Conservation (phyloP, 2,797 vertebrate genomes). For the Rallus crepitans region DNA sequence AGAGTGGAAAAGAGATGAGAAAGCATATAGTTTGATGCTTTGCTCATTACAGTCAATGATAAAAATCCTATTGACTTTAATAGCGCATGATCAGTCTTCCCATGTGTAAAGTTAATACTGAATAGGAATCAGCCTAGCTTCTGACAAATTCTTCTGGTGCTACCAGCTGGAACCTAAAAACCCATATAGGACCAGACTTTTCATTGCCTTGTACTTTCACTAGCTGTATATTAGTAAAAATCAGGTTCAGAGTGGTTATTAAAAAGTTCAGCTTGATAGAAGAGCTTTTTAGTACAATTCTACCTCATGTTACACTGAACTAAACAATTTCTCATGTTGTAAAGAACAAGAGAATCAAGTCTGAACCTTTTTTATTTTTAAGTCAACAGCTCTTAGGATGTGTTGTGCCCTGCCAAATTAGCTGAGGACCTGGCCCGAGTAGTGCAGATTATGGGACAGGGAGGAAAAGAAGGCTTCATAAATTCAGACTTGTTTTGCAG, state of each 20-base stretch:
- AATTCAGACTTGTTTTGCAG: background rate
- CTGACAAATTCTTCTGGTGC: constrained; percentile 2
- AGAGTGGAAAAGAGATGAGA: background rate
- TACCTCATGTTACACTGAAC: background rate
- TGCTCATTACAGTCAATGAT: constrained; percentile 11
- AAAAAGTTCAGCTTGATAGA: background rate
- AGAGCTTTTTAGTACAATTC: background rate
- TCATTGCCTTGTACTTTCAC: background rate
- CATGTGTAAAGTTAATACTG: constrained; percentile 26
- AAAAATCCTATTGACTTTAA: constrained; percentile 49
- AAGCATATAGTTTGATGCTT: background rate
- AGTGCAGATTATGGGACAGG: background rate
- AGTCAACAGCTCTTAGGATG: background rate
- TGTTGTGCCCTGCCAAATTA: background rate
- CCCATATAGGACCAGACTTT: background rate
- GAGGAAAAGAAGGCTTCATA: background rate
- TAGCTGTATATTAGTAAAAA: background rate
- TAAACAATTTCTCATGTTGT: background rate
- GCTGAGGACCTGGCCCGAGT: background rate
- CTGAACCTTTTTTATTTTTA: background rate
- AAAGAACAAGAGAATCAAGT: background rate
- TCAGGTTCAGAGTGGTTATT: background rate
- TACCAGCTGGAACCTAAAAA: background rate
- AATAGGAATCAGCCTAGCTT: constrained; percentile 11
- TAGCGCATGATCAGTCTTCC: constrained; percentile 14